phyloP scores from a whole-genome alignment of 2,113 vertebrate genomes.

The Ondatra zibethicus region DNA sequence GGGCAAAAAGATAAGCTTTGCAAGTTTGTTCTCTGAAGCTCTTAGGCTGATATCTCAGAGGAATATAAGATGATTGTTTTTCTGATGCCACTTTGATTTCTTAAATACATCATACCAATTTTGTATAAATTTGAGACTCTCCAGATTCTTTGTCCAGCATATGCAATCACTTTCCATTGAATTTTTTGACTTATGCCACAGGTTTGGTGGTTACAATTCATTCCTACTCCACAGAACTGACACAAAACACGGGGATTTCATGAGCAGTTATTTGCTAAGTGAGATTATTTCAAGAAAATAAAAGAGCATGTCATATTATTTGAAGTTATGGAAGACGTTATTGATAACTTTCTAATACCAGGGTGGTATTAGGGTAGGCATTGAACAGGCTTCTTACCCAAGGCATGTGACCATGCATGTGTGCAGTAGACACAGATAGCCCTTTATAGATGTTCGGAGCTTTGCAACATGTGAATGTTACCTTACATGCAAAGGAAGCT shows the following conservation, averaged over 20 bases:
- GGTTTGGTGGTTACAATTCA: conserved; percentile 2
- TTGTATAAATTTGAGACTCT: not conserved
- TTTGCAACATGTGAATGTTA: not conserved
- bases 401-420: not conserved
- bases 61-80: not conserved
- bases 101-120: not conserved
- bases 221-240: not conserved
- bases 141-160: not conserved
- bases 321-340: not conserved
- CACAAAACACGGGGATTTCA: not conserved
- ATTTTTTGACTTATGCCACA: not conserved
- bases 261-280: conserved; percentile 27
- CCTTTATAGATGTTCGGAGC: not conserved
- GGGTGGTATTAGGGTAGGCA: not conserved
- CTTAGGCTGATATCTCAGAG: not conserved
- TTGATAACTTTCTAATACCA: not conserved
- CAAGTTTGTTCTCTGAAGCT: conserved; percentile 3
- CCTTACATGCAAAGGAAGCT: not conserved
- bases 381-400: not conserved
- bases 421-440: not conserved
- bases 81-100: conserved; percentile 19
- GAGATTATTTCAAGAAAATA: not conserved
- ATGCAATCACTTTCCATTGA: not conserved
- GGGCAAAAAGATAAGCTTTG: not conserved
- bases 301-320: not conserved